Base-by-base conservation (phyloP, 1,140 invertebrate species). In the Coenobita brevimanus region DNA sequence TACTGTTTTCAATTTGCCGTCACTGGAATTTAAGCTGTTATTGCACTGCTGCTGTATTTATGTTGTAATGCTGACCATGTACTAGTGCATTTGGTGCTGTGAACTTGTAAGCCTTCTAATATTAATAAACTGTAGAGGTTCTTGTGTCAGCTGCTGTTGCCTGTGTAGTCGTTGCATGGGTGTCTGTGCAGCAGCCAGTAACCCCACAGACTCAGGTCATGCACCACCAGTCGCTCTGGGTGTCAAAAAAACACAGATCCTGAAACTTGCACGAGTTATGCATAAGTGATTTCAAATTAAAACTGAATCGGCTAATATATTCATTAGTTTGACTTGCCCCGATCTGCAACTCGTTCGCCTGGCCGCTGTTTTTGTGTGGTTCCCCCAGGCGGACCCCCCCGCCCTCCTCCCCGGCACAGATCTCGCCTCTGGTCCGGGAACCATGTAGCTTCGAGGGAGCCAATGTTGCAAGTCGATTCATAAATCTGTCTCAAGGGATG, bases 401-500 rank as follows among this genome's bases (percentile, higher is more conserved):
- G 17, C 38, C 64, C 46, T 24, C 43, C 4, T 4, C 76, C 13
- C 62, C 41, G n/a, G 17, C 57, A 17, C n/a, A n/a, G n/a, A n/a
- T n/a, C 60, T 46, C 30, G 60, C 60, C 79, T 67, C 79, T 43
- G 24, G 60, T 67, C 43, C 64, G 67, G 78, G 78, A 64, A 41
- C 24, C 80, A 38, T 50, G 64, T 71, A 71, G 41, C 64, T 33
- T 82, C 62, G 21, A 71, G 46, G 67, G 33, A 46, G 62, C 64
- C 80, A 82, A 50, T 30, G 64, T 71, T 82, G 33, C 41, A 50
- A 82, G 64, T 71, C 43, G 64, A 82, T 82, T 69, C 64, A 82
- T 82, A 82, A 82, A 82, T 82, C 64, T 71, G 80, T 71, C 80
- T 82, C 69, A 71, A 50, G 6, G 64, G 64, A 69, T 82, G 80